phyloP scores from a whole-genome alignment of 1,140 invertebrate genomes.

The Armadillidium nasatum region DNA sequence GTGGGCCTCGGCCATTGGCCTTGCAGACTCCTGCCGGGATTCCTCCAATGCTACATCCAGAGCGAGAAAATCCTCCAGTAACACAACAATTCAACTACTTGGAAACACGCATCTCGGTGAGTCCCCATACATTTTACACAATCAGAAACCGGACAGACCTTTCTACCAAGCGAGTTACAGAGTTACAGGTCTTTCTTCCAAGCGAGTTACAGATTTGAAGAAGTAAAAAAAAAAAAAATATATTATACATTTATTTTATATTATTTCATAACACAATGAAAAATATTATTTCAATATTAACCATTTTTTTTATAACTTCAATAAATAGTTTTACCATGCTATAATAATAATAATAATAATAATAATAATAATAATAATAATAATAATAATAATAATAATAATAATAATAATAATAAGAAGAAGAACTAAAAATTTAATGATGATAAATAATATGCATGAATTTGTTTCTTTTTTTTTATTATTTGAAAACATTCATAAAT shows the following conservation, averaged over 20 bases:
- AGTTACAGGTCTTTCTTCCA: background rate
- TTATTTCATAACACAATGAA: background rate
- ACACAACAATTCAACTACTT: conserved; percentile 28
- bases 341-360: background rate
- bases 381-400: background rate
- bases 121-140: background rate
- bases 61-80: conserved; percentile 25
- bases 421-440: too few relatives aligned
- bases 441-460: too few relatives aligned
- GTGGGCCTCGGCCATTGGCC: conserved; percentile 12
- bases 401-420: background rate
- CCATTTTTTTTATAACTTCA: background rate
- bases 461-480: too few relatives aligned
- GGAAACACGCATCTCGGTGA: conserved; percentile 27
- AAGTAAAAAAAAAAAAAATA: background rate
- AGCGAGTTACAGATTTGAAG: background rate
- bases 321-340: background rate
- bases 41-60: conserved; percentile 16
- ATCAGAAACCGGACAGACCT: background rate
- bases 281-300: background rate
- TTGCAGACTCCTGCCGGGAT: conserved; percentile 25
- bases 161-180: background rate
- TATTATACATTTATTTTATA: background rate
- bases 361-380: background rate
- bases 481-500: too few relatives aligned